phyloP scores from a whole-genome alignment of 2,113 vertebrate genomes.

The Takifugu bimaculatus region DNA sequence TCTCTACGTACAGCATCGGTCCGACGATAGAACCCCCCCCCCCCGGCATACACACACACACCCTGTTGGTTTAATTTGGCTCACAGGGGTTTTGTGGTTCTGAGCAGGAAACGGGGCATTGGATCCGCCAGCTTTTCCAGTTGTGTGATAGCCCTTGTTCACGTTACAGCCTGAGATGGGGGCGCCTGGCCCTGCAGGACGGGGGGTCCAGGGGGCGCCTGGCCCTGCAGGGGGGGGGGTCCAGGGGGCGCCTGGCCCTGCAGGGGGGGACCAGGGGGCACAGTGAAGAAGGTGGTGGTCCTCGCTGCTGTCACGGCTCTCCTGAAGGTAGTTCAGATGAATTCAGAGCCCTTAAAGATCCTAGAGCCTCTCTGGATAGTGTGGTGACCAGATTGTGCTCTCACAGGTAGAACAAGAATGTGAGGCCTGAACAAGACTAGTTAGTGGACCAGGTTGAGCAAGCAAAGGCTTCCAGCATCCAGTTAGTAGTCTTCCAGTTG shows the following conservation, averaged over 20 bases:
- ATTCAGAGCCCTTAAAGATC: conserved; percentile 49
- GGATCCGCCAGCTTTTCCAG: conserved; percentile 12
- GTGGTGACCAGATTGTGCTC: conserved; percentile 44
- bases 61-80: conserved; percentile 37
- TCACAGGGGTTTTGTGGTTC: conserved; percentile 3
- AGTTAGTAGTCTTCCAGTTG: conserved; percentile 43
- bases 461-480: conserved; percentile 10
- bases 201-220: conserved; percentile 18
- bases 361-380: conserved; percentile 28
- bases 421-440: conserved; percentile 14
- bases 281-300: neutral
- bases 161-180: neutral
- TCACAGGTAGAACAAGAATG: conserved; percentile 6
- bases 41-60: too few relatives aligned
- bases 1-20: conserved; percentile 15
- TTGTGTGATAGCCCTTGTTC: conserved; percentile 51
- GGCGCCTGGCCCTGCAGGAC: conserved; percentile 20
- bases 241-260: conserved; percentile 3
- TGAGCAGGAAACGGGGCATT: neutral
- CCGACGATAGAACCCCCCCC: too few relatives aligned
- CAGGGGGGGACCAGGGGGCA: conserved; percentile 22
- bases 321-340: conserved; percentile 32
- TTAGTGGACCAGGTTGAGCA: conserved; percentile 23
- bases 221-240: conserved; percentile 22
- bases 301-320: conserved; percentile 3